Percentiles rank a stretch among this genome's conserved stretches.
Conservation (phyloP, 2,888 invertebrate genomes). For the Gisinianus flammeolus region DNA sequence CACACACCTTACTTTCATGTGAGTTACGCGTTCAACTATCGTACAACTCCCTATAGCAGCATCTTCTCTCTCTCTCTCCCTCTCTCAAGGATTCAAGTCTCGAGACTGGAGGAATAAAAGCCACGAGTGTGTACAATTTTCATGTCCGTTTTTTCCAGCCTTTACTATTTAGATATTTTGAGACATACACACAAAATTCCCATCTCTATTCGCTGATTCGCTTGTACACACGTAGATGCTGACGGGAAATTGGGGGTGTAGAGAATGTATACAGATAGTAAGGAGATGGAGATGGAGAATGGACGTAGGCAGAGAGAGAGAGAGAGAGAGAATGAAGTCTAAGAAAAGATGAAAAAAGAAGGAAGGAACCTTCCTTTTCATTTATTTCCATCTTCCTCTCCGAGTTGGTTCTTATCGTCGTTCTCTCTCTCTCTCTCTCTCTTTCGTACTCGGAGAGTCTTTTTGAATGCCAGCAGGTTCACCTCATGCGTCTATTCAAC, state of each 20-base stretch:
- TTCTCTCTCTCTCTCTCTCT: neutral
- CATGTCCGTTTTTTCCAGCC: too few species aligned
- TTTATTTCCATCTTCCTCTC: conserved; percentile 3
- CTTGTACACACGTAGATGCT: too few species aligned
- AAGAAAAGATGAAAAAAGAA: neutral
- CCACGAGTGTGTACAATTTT: too few species aligned
- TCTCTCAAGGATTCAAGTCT: neutral
- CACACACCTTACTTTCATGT: neutral
- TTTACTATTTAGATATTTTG: too few species aligned
- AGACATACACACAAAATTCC: too few species aligned
- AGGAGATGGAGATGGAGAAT: too few species aligned
- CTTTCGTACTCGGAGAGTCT: neutral
- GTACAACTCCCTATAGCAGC: neutral
- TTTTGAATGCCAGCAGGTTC: conserved; percentile 15
- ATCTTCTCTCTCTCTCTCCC: neutral
- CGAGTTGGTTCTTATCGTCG: neutral
- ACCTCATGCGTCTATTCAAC: conserved; percentile 6
- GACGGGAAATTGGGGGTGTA: too few species aligned
- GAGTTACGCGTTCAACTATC: neutral
- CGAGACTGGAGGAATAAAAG: neutral
- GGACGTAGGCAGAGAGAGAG: too few species aligned
- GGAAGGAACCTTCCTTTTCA: neutral
- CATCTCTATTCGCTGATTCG: too few species aligned
- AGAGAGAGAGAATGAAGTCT: neutral
- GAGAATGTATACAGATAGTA: too few species aligned